Percentiles rank a stretch among this genome's conserved stretches.
Conservation (phyloP, 1,140 invertebrate genomes). For the Drosophila novamexicana region DNA sequence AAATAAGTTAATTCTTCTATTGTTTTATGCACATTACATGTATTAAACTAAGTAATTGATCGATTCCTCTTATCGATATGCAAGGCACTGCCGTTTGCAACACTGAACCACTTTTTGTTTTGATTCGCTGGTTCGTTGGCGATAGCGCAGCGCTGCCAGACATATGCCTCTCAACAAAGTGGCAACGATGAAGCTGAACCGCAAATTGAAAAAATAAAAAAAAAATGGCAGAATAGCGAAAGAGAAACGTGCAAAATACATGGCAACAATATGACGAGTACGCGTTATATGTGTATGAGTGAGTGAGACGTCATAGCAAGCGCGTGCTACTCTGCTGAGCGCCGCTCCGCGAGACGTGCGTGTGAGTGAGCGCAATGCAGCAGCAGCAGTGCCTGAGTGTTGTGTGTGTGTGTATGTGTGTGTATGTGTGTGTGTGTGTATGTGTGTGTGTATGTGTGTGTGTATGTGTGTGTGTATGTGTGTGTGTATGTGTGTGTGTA, state of each 20-base stretch:
- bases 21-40: not conserved
- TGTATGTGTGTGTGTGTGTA: not conserved
- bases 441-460: constrained; percentile 26
- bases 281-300: constrained; percentile 19
- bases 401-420: constrained; percentile 11
- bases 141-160: constrained; percentile 35
- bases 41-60: constrained; percentile 2
- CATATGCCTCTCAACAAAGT: constrained; percentile 53
- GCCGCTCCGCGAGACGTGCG: constrained; percentile 34
- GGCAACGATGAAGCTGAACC: constrained; percentile 57
- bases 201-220: constrained; percentile 38
- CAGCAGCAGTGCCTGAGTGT: constrained; percentile 6
- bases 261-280: constrained; percentile 36
- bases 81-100: constrained; percentile 30
- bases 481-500: not conserved
- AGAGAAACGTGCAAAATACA: constrained; percentile 54
- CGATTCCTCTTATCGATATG: constrained; percentile 32
- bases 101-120: constrained; percentile 69
- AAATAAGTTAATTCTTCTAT: not conserved
- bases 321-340: constrained; percentile 44
- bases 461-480: constrained; percentile 6
- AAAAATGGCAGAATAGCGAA: constrained; percentile 39
- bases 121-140: constrained; percentile 64
- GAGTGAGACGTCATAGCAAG: constrained; percentile 49
- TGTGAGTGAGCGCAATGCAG: constrained; percentile 57